Evolutionary conservation across 2,888 invertebrate genomes (phyloP).

Genomic region (Prosapia bicincta): DNA sequence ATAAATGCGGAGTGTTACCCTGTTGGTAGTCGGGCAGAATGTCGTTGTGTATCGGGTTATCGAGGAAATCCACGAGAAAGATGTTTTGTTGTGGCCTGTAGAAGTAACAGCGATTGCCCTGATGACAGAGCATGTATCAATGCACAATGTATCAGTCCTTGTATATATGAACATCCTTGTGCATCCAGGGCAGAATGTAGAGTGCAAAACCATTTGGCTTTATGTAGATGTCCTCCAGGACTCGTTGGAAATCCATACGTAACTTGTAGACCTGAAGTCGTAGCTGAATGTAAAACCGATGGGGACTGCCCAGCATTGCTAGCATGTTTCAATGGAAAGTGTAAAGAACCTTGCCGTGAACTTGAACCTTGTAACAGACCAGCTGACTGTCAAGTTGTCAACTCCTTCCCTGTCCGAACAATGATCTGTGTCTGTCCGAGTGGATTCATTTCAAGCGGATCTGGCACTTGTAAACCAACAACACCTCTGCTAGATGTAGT

Average conservation of each 20-base stretch:
- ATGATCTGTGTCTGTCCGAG: constrained; percentile 89
- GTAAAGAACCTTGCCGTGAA: constrained; percentile 76
- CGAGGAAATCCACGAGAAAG: constrained; percentile 72
- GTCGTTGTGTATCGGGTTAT: constrained; percentile 77
- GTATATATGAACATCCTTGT: constrained; percentile 72
- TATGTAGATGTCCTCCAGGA: constrained; percentile 80
- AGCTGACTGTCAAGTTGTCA: constrained; percentile 68
- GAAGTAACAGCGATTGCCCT: constrained; percentile 84
- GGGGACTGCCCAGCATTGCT: constrained; percentile 74
- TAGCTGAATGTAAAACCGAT: constrained; percentile 75
- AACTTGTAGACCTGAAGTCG: constrained; percentile 68
- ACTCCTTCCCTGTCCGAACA: constrained; percentile 78
- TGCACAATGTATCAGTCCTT: constrained; percentile 81
- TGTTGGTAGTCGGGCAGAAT: constrained; percentile 67
- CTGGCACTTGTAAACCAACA: constrained; percentile 74
- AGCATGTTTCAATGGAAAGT: constrained; percentile 78
- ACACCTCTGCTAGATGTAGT: constrained; percentile 60
- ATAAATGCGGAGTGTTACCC: constrained; percentile 79
- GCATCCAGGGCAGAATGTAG: constrained; percentile 74
- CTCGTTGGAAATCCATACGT: constrained; percentile 78
- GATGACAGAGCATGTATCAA: constrained; percentile 80
- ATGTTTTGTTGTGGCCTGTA: constrained; percentile 77
- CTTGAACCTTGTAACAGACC: constrained; percentile 77
- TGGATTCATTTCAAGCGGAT: constrained; percentile 81
- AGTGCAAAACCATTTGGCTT: constrained; percentile 74